Percentiles rank a stretch among this genome's conserved stretches.
Conservation (phyloP, 1,140 invertebrate species). For the Papilio machaon region DNA sequence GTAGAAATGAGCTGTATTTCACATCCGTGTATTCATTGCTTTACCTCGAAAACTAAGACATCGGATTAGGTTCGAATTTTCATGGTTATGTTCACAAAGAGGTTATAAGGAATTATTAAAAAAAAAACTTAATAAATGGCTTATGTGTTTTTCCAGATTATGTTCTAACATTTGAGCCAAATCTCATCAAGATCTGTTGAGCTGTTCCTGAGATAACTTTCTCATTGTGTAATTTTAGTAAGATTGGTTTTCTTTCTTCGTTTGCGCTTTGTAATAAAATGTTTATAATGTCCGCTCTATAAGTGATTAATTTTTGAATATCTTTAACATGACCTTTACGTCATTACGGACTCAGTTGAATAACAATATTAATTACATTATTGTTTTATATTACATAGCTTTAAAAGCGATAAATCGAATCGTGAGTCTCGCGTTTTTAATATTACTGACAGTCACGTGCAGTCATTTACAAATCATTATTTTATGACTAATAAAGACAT, state of each 20-base stretch:
- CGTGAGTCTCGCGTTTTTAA: background rate
- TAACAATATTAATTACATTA: background rate
- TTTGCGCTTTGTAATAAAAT: too few relatives aligned
- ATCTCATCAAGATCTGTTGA: too few relatives aligned
- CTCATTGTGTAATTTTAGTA: too few relatives aligned
- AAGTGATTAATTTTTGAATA: too few relatives aligned
- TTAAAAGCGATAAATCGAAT: background rate
- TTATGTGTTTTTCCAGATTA: too few relatives aligned
- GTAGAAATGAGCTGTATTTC: background rate
- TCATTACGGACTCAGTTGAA: background rate
- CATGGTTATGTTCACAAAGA: background rate
- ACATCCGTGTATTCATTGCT: background rate
- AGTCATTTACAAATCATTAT: background rate
- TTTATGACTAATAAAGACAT: background rate
- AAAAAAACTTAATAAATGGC: too few relatives aligned
- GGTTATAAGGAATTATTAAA: too few relatives aligned
- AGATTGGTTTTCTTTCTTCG: too few relatives aligned
- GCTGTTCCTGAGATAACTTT: too few relatives aligned
- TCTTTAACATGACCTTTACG: background rate
- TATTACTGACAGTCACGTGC: background rate
- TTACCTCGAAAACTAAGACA: constrained; percentile 7
- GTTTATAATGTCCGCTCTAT: too few relatives aligned
- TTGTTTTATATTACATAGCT: background rate
- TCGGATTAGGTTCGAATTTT: background rate
- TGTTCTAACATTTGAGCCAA: too few relatives aligned